Conservation (phyloP, 1,140 invertebrate genomes). For the Andricus grossulariae region DNA sequence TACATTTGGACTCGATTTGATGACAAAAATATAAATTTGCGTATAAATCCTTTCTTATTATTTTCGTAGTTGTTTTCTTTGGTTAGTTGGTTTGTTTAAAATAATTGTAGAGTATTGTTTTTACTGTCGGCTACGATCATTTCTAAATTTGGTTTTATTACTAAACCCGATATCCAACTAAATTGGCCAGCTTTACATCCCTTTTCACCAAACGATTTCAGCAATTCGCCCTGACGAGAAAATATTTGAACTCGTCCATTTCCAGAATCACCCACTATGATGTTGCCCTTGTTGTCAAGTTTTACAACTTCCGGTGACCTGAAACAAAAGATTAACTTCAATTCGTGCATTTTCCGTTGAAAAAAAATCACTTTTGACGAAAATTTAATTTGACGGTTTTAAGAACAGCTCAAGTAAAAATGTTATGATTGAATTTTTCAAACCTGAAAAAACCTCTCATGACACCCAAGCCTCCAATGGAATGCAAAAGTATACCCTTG, state of each 20-base stretch:
- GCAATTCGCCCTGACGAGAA: conserved; percentile 78
- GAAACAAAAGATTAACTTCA: neutral
- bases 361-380: no score
- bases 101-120: conserved; percentile 83
- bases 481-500: conserved; percentile 73
- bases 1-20: no score
- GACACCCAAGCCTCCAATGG: conserved; percentile 79
- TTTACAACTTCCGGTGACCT: conserved; percentile 82
- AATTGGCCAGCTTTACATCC: conserved; percentile 80
- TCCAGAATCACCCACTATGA: conserved; percentile 86
- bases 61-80: no score
- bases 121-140: conserved; percentile 84
- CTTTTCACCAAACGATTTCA: conserved; percentile 80
- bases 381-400: no score
- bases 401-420: no score
- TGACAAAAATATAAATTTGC: no score
- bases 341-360: no score
- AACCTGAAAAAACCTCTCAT: conserved; percentile 78
- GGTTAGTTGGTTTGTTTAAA: conserved; percentile 68
- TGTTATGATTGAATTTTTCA: neutral
- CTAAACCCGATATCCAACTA: conserved; percentile 83
- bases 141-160: conserved; percentile 80
- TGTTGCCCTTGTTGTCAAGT: conserved; percentile 83
- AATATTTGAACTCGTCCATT: conserved; percentile 88
- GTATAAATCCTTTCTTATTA: no score